phyloP scores from a whole-genome alignment of 2,888 invertebrate species.

The Agrotis puta region DNA sequence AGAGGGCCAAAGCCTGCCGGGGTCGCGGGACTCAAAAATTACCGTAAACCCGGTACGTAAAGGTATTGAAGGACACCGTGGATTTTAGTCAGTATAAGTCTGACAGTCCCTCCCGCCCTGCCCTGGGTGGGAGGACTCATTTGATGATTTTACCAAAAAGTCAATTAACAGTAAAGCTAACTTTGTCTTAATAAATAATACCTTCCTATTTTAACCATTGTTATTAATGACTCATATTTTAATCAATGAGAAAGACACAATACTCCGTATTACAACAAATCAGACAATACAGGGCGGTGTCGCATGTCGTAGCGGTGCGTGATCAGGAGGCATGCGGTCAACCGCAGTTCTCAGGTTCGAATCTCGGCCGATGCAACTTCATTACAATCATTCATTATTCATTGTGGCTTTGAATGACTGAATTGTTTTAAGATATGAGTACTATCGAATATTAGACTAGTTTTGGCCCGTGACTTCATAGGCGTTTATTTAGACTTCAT shows the following conservation, averaged over 20 bases:
- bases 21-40: too few relatives aligned
- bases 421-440: slow-evolving; percentile 16
- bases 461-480: background rate
- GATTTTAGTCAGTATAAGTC: too few relatives aligned
- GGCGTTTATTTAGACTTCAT: background rate
- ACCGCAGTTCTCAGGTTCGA: slow-evolving; percentile 79
- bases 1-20: too few relatives aligned
- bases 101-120: too few relatives aligned
- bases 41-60: too few relatives aligned
- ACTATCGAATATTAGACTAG: background rate
- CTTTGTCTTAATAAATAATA: too few relatives aligned
- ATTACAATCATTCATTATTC: slow-evolving; percentile 63
- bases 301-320: slow-evolving; percentile 65
- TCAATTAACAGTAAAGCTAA: too few relatives aligned
- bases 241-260: slow-evolving; percentile 29
- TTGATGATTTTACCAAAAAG: too few relatives aligned
- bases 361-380: slow-evolving; percentile 66
- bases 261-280: slow-evolving; percentile 33
- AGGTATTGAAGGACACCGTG: too few relatives aligned
- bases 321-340: slow-evolving; percentile 74
- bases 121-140: too few relatives aligned
- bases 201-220: too few relatives aligned
- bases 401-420: slow-evolving; percentile 48
- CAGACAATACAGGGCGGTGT: slow-evolving; percentile 63
- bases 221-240: slow-evolving; percentile 2